Evolutionary conservation across 1,140 invertebrate genomes (phyloP).

Genomic region (Sipha flava): DNA sequence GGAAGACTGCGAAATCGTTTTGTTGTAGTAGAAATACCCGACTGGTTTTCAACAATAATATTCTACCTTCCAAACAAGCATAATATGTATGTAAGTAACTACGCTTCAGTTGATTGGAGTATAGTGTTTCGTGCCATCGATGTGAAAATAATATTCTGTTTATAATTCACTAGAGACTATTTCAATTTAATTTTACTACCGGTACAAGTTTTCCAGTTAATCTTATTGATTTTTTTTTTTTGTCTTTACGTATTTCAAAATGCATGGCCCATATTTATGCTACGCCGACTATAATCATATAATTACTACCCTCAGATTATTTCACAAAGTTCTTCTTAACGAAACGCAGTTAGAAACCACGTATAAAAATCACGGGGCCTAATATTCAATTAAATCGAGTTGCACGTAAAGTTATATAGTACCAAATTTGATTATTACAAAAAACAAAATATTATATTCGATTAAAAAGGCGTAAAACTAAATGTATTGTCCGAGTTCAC

Average conservation of each 20-base stretch:
- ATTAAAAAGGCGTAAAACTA: not conserved
- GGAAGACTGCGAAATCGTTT: not conserved
- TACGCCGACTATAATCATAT: not conserved
- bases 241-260: too few species aligned
- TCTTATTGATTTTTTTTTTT: too few species aligned
- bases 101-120: not conserved
- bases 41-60: not conserved
- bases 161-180: not conserved
- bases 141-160: not conserved
- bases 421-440: too few species aligned
- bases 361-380: too few species aligned
- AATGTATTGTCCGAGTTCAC: not conserved
- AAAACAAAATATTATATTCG: not conserved
- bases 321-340: not conserved
- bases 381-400: too few species aligned
- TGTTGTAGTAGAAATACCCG: not conserved
- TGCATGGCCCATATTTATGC: too few species aligned
- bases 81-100: not conserved
- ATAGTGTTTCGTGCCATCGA: too few species aligned
- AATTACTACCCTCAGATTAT: not conserved
- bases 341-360: too few species aligned
- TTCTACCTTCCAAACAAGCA: not conserved
- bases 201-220: too few species aligned
- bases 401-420: too few species aligned
- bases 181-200: not conserved